Conservation (phyloP, 1,140 invertebrate genomes). For the Lordiphosa mommai region DNA sequence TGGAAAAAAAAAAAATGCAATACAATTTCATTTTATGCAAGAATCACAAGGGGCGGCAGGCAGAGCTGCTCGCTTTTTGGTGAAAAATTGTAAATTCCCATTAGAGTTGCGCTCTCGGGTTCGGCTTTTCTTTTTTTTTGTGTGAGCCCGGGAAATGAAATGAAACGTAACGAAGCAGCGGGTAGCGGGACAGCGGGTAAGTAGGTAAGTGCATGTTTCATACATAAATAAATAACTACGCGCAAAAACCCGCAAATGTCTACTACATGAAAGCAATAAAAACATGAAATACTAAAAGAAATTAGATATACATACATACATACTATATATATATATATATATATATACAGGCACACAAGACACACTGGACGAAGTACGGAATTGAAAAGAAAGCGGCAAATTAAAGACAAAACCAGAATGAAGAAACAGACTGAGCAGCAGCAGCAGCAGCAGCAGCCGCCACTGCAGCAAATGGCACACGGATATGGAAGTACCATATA, state of each 20-base stretch:
- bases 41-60: slow-evolving; percentile 45
- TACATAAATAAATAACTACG: slow-evolving; percentile 54
- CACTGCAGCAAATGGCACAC: too few relatives aligned
- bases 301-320: slow-evolving; percentile 19
- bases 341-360: too few relatives aligned
- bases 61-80: slow-evolving; percentile 55
- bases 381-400: too few relatives aligned
- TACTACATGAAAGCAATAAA: slow-evolving; percentile 31
- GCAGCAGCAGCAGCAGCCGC: too few relatives aligned
- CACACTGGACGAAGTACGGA: too few relatives aligned
- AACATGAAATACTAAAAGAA: slow-evolving; percentile 35
- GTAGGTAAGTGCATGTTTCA: slow-evolving; percentile 64
- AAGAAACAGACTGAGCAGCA: not conserved
- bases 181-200: slow-evolving; percentile 24
- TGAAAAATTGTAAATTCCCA: slow-evolving; percentile 75
- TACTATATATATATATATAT: too few relatives aligned
- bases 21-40: slow-evolving; percentile 77
- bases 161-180: slow-evolving; percentile 38
- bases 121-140: not conserved
- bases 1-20: slow-evolving; percentile 42
- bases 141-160: slow-evolving; percentile 56
- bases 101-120: slow-evolving; percentile 55
- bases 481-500: too few relatives aligned
- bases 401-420: slow-evolving; percentile 33
- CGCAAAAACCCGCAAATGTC: slow-evolving; percentile 25